Percentiles rank a stretch among this genome's conserved stretches.
Conservation (phyloP, 2,888 invertebrate species). For the Steinernema hermaphroditum region DNA sequence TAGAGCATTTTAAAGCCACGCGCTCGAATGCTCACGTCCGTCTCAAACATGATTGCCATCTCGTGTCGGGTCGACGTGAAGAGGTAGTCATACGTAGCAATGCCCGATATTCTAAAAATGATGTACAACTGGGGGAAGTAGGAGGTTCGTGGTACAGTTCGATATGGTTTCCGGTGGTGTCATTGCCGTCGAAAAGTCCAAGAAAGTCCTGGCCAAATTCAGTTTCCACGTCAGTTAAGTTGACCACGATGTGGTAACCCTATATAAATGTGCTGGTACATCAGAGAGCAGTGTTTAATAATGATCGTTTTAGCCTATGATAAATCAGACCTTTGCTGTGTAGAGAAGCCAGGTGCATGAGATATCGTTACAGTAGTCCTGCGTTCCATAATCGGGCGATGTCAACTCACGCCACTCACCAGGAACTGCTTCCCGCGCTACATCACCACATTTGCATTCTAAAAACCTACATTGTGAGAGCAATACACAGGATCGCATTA, state of each 20-base stretch:
- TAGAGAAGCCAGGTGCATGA: constrained; percentile 36
- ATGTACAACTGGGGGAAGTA: background rate
- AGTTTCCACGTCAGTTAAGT: constrained; percentile 39
- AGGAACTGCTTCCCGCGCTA: constrained; percentile 24
- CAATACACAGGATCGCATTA: constrained; percentile 20
- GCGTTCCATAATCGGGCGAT: constrained; percentile 14
- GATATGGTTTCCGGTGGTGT: constrained; percentile 34
- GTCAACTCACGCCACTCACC: constrained; percentile 37
- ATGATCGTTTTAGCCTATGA: too few species aligned
- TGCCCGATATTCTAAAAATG: constrained; percentile 41
- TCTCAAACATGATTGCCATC: constrained; percentile 39
- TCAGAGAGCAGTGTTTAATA: too few species aligned
- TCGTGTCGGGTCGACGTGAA: constrained; percentile 26
- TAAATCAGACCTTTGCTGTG: constrained; percentile 31
- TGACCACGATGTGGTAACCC: constrained; percentile 31
- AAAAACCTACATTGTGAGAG: background rate
- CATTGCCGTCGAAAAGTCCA: constrained; percentile 41
- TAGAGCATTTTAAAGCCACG: constrained; percentile 38
- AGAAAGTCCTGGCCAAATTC: constrained; percentile 40
- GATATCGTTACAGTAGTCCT: constrained; percentile 31
- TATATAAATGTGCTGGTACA: too few species aligned
- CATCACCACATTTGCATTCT: constrained; percentile 38
- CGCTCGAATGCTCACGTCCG: constrained; percentile 36
- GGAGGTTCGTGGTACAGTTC: constrained; percentile 29
- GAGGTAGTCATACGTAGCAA: constrained; percentile 31